Conservation (phyloP, 2,888 invertebrate genomes). For the Zaprionus bogoriensis region DNA sequence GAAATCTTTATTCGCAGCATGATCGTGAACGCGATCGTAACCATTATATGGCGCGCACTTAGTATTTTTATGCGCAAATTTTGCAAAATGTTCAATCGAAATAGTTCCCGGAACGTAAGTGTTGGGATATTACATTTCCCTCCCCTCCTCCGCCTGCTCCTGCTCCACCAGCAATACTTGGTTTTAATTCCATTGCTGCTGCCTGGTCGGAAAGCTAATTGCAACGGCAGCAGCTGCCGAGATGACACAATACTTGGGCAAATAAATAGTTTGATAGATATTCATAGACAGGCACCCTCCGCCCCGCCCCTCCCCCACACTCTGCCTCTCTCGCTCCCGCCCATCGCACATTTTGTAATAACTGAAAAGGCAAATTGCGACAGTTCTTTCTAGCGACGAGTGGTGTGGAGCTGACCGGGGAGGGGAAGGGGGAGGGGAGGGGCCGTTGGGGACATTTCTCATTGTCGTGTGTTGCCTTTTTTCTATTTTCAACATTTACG, state of each 20-base stretch:
- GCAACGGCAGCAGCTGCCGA: conserved; percentile 21
- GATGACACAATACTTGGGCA: conserved; percentile 52
- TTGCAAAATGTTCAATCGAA: conserved; percentile 25
- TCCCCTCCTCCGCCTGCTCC: neutral
- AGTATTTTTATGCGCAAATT: neutral
- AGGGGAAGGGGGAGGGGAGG: neutral
- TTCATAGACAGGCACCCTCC: conserved; percentile 7
- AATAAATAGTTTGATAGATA: conserved; percentile 23
- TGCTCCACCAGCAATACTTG: neutral
- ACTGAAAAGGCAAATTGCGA: conserved; percentile 62
- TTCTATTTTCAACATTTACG: conserved; percentile 74
- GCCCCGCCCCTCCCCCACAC: conserved; percentile 27
- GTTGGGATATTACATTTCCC: neutral
- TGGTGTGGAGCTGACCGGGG: neutral
- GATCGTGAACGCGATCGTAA: neutral
- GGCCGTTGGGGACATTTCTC: neutral
- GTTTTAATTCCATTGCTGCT: neutral
- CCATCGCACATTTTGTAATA: conserved; percentile 66
- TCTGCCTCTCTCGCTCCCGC: neutral
- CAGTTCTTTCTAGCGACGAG: conserved; percentile 40
- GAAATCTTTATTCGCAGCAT: neutral
- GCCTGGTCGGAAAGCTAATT: conserved; percentile 25
- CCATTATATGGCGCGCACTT: conserved; percentile 1
- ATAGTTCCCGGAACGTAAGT: neutral
- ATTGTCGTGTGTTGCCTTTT: conserved; percentile 31